These are phyloP conservation scores for Heliocidaris tuberculata DNA, from an alignment of 35 echinoderm and acorn worm genomes.

Conservation along the genomic window DNA sequence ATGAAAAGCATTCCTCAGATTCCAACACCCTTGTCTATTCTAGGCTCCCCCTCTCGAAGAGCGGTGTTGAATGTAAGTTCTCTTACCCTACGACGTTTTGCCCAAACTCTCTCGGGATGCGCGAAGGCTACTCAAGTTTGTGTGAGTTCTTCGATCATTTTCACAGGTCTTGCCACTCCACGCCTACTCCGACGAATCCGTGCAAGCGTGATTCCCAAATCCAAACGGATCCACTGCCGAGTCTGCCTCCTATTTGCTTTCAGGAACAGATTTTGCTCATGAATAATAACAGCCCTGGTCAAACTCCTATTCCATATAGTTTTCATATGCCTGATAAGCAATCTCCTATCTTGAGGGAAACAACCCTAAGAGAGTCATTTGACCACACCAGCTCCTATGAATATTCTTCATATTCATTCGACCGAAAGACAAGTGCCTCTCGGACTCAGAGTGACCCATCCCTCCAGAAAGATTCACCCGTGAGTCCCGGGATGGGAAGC, in stretches of 20 bases:
- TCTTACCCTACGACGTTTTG: not conserved
- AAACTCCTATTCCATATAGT: not conserved
- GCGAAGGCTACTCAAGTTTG: not conserved
- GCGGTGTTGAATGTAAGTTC: not conserved
- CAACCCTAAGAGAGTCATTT: not conserved
- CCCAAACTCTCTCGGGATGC: not conserved
- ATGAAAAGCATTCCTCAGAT: not conserved
- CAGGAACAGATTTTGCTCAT: not conserved
- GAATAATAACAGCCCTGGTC: not conserved
- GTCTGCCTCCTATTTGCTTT: not conserved
- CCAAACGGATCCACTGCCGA: not conserved
- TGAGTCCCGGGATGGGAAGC: not conserved
- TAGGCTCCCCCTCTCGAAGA: not conserved
- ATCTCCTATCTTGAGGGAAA: not conserved
- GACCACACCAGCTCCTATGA: not conserved
- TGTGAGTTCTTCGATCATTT: not conserved
- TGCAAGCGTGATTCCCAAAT: constrained; percentile 8
- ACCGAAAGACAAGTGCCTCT: not conserved
- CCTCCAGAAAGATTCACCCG: not conserved
- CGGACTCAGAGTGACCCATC: not conserved
- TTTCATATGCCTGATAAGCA: not conserved
- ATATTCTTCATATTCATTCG: not conserved
- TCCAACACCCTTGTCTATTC: not conserved
- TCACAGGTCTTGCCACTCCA: not conserved
- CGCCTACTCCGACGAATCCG: not conserved